Conservation (phyloP, 2,888 invertebrate species). For the Odontomyia ornata region DNA sequence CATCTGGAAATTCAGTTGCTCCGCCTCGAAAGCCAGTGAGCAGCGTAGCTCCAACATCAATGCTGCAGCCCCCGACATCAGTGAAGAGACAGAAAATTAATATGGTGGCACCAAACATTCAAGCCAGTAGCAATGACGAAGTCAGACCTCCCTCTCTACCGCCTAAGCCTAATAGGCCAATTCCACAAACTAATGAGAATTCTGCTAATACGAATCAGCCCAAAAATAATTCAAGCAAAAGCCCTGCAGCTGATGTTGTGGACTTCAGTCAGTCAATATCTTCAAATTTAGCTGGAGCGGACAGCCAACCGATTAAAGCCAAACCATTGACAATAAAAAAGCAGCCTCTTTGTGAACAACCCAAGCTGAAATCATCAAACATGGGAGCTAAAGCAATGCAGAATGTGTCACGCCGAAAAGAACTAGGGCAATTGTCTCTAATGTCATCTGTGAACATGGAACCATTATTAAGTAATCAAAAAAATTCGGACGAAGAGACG, state of each 20-base stretch:
- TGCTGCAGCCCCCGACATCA: conserved; percentile 64
- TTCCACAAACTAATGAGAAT: conserved; percentile 49
- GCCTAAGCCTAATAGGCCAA: conserved; percentile 77
- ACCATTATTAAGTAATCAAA: conserved; percentile 65
- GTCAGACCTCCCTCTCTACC: conserved; percentile 78
- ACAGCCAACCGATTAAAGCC: conserved; percentile 75
- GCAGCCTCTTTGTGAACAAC: conserved; percentile 82
- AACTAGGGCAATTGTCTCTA: conserved; percentile 73
- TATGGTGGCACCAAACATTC: conserved; percentile 63
- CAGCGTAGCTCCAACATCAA: conserved; percentile 83
- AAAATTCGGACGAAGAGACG: conserved; percentile 52
- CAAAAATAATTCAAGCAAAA: conserved; percentile 54
- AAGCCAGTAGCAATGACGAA: conserved; percentile 61
- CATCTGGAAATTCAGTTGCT: conserved; percentile 59
- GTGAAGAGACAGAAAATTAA: conserved; percentile 65
- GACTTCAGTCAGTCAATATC: conserved; percentile 19
- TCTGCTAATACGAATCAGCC: conserved; percentile 51
- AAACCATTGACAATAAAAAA: conserved; percentile 85
- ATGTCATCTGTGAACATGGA: conserved; percentile 75
- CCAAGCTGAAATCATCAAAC: conserved; percentile 74
- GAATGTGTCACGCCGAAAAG: conserved; percentile 77
- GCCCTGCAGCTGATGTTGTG: conserved; percentile 51
- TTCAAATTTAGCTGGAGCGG: conserved; percentile 52
- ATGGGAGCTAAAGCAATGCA: conserved; percentile 69
- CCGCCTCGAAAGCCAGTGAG: conserved; percentile 82